phyloP scores from a whole-genome alignment of 2,113 vertebrate genomes.

The Indri indri region DNA sequence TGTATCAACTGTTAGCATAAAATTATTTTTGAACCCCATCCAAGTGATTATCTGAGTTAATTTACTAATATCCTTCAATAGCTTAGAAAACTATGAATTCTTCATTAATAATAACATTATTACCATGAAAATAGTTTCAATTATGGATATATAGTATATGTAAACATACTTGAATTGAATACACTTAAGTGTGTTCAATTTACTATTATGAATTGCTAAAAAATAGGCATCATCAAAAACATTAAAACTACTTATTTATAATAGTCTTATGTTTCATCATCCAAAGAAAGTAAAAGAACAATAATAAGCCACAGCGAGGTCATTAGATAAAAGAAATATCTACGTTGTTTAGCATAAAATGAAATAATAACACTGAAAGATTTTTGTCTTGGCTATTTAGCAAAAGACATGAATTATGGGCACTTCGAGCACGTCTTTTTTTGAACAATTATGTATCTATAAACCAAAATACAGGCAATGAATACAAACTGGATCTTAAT shows the following conservation, averaged over 20 bases:
- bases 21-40: background rate
- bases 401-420: constrained; percentile 30
- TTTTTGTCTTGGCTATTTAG: constrained; percentile 51
- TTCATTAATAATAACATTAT: background rate
- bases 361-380: constrained; percentile 29
- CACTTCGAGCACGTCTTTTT: constrained; percentile 13
- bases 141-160: background rate
- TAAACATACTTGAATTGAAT: background rate
- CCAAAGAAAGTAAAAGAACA: background rate
- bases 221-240: constrained; percentile 14
- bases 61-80: background rate
- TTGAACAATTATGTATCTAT: constrained; percentile 54
- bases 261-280: background rate
- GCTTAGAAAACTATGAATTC: background rate
- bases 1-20: background rate
- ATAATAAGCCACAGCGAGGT: constrained; percentile 42
- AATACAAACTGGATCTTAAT: constrained; percentile 67
- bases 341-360: constrained; percentile 9
- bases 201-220: background rate
- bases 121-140: background rate
- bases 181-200: constrained; percentile 8
- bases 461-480: constrained; percentile 61
- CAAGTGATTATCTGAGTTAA: background rate
- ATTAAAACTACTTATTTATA: constrained; percentile 22
- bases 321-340: constrained; percentile 4